Evolutionary conservation across 1,140 invertebrate species (phyloP), one percentile per base, ranked within the genome.

Genomic region (Ganaspis sp.): DNA sequence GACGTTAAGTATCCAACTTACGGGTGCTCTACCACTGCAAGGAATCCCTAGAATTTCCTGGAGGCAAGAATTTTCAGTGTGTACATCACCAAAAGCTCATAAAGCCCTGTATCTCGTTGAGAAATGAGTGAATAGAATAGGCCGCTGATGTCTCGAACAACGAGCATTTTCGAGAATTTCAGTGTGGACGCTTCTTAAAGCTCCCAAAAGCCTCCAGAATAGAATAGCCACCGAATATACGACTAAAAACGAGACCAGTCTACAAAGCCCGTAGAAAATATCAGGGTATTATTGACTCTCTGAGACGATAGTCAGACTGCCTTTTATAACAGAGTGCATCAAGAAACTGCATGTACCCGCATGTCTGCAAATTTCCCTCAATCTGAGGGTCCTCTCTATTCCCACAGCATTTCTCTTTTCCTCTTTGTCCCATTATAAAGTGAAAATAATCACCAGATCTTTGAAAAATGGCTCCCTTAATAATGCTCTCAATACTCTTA

Each of bases 1-100:
- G 53, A 26, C 76, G 72, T 82, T 81, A 81, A 79, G 79, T 81
- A 80, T 76, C 78, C 54, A 58, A 58, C 21, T 26, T 58, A 58
- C 54, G 21, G 21, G 54, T 26, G 54, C 54, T 58, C 54, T 8
- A 23, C 54, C 9, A 26, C 54, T 26, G 5, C 29, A 34, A 42
- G 75, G 64, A 53, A 73, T 75, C 70, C 23, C 72, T 69, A 49
- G 73, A 21, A 82, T 82, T 78, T 81, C 76, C 34, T 70, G 40
- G 49, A 29, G 17, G 17, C 2, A 2, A 37, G 40, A 70, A 81
- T 73, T 70, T 69, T 70, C 54, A 17, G 11, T 42, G 37, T 54
- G 42, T 5, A 70, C 38, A 40, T 12, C 19, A 58, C 21, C 21
- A 12, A 58, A 58, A 4, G 54, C 54, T 58, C 54, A 26, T 58